Percentiles rank a stretch among this genome's conserved stretches.
phyloP scores from a whole-genome alignment of 92 coral and sea anemone genomes.

The Anthopleura xanthogrammica region DNA sequence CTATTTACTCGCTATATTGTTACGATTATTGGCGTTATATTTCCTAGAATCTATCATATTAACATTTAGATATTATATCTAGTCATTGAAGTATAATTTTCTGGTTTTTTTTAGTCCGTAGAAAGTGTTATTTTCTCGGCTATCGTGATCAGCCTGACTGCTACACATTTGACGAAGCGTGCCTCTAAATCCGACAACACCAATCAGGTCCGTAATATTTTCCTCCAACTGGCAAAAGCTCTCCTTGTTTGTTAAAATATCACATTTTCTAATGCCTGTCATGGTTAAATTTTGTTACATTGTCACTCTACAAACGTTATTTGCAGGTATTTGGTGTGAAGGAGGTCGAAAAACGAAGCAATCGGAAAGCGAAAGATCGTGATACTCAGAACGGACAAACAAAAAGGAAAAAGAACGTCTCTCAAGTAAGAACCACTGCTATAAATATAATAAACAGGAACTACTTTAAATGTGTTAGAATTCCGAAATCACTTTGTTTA shows the following conservation, averaged over 20 bases:
- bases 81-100: neutral
- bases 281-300: neutral
- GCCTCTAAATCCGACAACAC: constrained; percentile 88
- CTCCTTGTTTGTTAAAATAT: neutral
- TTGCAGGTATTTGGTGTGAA: constrained; percentile 26
- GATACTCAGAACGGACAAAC: constrained; percentile 32
- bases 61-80: neutral
- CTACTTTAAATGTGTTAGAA: neutral
- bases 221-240: neutral
- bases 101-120: constrained; percentile 66
- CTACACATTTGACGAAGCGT: constrained; percentile 97
- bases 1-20: constrained; percentile 5
- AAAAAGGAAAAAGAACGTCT: constrained; percentile 30
- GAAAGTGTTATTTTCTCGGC: constrained; percentile 99
- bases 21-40: constrained; percentile 1
- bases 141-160: constrained; percentile 95
- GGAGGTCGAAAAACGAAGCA: constrained; percentile 54
- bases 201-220: constrained; percentile 60
- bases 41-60: neutral
- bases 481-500: constrained; percentile 23
- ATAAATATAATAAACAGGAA: neutral
- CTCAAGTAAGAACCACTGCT: constrained; percentile 21
- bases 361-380: constrained; percentile 65
- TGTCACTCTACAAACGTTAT: neutral
- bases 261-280: neutral